phyloP scores from a whole-genome alignment of 2,888 invertebrate genomes.

The Amphimallon solstitiale region DNA sequence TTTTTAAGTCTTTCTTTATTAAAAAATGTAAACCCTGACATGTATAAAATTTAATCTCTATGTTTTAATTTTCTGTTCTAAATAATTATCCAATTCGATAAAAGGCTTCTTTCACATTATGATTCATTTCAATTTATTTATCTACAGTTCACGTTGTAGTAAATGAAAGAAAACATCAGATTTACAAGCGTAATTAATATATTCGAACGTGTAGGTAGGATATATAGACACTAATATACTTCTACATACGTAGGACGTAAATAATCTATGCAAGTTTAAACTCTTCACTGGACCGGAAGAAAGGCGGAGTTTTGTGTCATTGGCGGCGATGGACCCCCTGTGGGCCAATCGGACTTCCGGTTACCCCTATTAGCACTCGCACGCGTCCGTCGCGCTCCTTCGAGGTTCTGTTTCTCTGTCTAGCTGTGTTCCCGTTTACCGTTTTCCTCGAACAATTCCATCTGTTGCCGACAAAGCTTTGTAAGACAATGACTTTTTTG shows the following conservation, averaged over 20 bases:
- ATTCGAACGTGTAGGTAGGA: no score
- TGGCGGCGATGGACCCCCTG: constrained; percentile 62
- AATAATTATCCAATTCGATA: no score
- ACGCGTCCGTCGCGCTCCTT: constrained; percentile 47
- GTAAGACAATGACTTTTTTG: background rate
- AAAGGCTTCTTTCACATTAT: no score
- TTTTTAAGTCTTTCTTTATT: no score
- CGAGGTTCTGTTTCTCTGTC: constrained; percentile 26
- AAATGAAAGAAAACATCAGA: no score
- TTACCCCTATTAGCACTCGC: constrained; percentile 51
- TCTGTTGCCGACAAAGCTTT: constrained; percentile 5
- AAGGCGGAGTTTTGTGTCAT: constrained; percentile 61
- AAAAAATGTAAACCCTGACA: no score
- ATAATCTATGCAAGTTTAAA: constrained; percentile 36
- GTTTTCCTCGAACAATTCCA: background rate
- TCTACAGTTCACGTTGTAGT: no score
- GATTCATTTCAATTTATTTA: no score
- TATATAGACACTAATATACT: no score
- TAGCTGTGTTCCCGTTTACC: background rate
- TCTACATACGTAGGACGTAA: background rate
- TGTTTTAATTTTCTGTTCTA: no score
- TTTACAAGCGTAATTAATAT: no score
- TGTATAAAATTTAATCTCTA: no score
- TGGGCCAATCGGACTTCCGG: constrained; percentile 64
- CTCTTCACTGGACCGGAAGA: constrained; percentile 45